Conservation (phyloP, 2,113 vertebrate species). For the Gobio gobio region DNA sequence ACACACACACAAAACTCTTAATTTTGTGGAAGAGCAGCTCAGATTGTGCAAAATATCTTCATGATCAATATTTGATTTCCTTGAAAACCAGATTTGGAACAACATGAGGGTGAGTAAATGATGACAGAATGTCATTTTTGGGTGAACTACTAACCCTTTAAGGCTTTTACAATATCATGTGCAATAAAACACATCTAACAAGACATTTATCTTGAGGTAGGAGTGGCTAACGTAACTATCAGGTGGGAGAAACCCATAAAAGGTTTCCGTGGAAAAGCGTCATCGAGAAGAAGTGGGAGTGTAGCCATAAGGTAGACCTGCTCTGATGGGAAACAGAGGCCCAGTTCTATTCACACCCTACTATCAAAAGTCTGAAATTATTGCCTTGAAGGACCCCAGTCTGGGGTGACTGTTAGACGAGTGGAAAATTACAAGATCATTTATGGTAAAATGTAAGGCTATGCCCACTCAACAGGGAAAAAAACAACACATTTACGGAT, state of each 20-base stretch:
- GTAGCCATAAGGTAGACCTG: slow-evolving; percentile 28
- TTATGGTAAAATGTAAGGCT: background rate
- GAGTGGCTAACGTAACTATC: slow-evolving; percentile 60
- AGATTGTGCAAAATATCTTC: too few relatives aligned
- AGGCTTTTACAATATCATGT: background rate
- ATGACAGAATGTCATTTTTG: too few relatives aligned
- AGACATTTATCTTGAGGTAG: slow-evolving; percentile 59
- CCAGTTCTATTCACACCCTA: slow-evolving; percentile 30
- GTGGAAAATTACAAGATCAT: background rate
- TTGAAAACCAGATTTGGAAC: too few relatives aligned
- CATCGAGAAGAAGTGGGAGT: slow-evolving; percentile 36
- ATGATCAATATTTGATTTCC: too few relatives aligned
- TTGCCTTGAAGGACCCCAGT: background rate
- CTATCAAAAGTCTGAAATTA: slow-evolving; percentile 5
- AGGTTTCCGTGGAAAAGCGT: slow-evolving; percentile 61
- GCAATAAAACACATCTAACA: background rate
- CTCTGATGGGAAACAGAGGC: slow-evolving; percentile 20
- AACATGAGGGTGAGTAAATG: too few relatives aligned
- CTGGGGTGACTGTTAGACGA: background rate
- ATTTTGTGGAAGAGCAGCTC: too few relatives aligned
- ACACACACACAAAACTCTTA: too few relatives aligned
- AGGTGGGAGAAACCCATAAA: slow-evolving; percentile 58
- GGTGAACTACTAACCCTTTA: background rate
- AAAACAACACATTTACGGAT: background rate
- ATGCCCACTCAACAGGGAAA: background rate